Percentiles rank a stretch among this genome's conserved stretches.
phyloP scores from a whole-genome alignment of 2,797 vertebrate genomes.

The Myiotriccus ornatus region DNA sequence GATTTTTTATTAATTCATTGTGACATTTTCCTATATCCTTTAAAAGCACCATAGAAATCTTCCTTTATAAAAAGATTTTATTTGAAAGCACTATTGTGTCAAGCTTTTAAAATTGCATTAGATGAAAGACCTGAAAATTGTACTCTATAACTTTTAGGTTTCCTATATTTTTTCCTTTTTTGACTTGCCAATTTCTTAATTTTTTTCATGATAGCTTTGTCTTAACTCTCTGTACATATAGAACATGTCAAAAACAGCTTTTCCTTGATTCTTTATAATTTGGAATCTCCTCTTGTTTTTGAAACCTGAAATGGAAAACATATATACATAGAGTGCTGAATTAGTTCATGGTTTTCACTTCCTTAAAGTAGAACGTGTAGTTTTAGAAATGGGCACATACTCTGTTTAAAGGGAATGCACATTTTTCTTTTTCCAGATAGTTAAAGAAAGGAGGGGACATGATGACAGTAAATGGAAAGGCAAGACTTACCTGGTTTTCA shows the following conservation, averaged over 20 bases:
- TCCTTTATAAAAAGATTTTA: neutral
- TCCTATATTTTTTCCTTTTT: neutral
- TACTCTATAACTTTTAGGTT: neutral
- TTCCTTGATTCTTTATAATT: neutral
- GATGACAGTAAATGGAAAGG: neutral
- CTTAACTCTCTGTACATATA: neutral
- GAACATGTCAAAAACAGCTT: neutral
- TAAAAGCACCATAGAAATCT: neutral
- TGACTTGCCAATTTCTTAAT: neutral
- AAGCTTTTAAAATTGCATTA: neutral
- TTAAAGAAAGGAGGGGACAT: neutral
- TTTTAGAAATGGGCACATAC: neutral
- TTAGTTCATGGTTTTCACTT: neutral
- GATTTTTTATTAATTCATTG: neutral
- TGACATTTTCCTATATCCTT: rapidly evolving
- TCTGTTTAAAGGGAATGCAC: neutral
- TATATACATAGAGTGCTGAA: neutral
- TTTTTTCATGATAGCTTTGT: neutral
- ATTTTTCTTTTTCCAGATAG: neutral
- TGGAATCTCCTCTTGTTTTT: neutral
- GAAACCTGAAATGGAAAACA: neutral
- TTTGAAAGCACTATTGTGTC: neutral
- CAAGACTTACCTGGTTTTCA: neutral
- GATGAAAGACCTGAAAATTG: neutral
- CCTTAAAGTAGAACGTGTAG: neutral